Base-by-base conservation (phyloP, 2,888 invertebrate genomes). In the Diaphora mendica region DNA sequence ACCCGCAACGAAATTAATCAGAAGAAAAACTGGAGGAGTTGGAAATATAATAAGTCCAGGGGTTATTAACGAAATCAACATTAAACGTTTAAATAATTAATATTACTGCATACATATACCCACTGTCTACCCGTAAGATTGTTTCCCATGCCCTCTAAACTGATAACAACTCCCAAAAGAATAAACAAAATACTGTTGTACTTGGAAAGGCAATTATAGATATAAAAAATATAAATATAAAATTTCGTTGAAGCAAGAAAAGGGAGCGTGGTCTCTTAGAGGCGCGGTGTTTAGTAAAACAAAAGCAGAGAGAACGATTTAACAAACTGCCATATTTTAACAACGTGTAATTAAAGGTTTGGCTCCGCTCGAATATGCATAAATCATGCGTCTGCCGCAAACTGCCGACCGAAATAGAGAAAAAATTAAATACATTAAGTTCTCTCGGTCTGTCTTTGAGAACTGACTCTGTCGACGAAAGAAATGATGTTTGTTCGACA, bases 291-390 rank as follows among this genome's bases (percentile, higher is more conserved):
- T 92, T 91, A 90, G 89, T 92, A 92, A 95, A 95, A 95, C 95
- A 95, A 95, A 95, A 95, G 93, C 91, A 91, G 85, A 84, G 88
- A 87, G 88, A 94, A 94, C 92, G 92, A 93, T 95, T 94, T 95
- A 95, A 95, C 95, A 94, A 95, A 95, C 95, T 95, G 95, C 94
- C 95, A 95, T 95, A 95, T 95, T 95, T 95, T 95, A 95, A 95
- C 95, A 95, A 95, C 95, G 90, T 95, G 93, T 95, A 95, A 95
- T 95, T 95, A 95, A 95, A 95, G 95, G 95, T 95, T 94, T 93
- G 94, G 94, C 92, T 90, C 91, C 92, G 91, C 91, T 94, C 92
- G 94, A 90, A 95, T 95, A 94, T 95, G 95, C 95, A 95, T 95
- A 95, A 95, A 95, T 95, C 95, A 95, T 94, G 90, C 91, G 91